Evolutionary conservation across 2,888 invertebrate species (phyloP).

Genomic region (Troglohyphantes excavatus): DNA sequence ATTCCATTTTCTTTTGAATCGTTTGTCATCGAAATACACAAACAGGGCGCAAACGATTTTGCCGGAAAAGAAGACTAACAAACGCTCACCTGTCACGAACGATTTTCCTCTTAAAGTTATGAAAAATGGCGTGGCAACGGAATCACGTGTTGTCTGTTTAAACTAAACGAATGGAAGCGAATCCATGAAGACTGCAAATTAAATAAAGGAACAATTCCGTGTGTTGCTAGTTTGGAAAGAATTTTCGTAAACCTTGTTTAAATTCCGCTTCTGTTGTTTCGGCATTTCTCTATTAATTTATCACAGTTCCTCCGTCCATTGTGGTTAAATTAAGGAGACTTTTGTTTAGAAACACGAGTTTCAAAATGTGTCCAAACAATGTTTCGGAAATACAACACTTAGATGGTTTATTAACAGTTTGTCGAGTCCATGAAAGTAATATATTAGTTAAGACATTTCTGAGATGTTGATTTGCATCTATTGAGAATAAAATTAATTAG

Average conservation of each 20-base stretch:
- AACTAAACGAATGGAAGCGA: neutral
- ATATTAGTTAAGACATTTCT: too few relatives aligned
- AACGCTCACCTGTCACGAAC: slow-evolving; percentile 57
- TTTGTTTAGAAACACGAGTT: slow-evolving; percentile 19
- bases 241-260: slow-evolving; percentile 30
- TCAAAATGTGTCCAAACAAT: slow-evolving; percentile 35
- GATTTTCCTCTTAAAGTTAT: slow-evolving; percentile 40
- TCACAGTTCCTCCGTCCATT: neutral
- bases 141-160: slow-evolving; percentile 13
- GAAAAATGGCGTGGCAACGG: slow-evolving; percentile 60
- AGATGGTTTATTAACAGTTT: neutral
- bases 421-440: neutral
- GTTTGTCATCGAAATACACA: slow-evolving; percentile 61
- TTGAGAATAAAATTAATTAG: too few relatives aligned
- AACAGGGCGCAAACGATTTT: slow-evolving; percentile 15
- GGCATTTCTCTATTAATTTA: slow-evolving; percentile 19
- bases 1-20: slow-evolving; percentile 22
- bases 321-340: slow-evolving; percentile 40
- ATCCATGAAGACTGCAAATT: slow-evolving; percentile 40
- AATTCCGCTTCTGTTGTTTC: slow-evolving; percentile 13
- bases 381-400: slow-evolving; percentile 1
- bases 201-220: slow-evolving; percentile 56
- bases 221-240: slow-evolving; percentile 43
- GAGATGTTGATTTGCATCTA: too few relatives aligned
- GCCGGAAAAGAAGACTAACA: slow-evolving; percentile 39